Conservation (phyloP, 1,140 invertebrate genomes). For the Sitodiplosis mosellana region DNA sequence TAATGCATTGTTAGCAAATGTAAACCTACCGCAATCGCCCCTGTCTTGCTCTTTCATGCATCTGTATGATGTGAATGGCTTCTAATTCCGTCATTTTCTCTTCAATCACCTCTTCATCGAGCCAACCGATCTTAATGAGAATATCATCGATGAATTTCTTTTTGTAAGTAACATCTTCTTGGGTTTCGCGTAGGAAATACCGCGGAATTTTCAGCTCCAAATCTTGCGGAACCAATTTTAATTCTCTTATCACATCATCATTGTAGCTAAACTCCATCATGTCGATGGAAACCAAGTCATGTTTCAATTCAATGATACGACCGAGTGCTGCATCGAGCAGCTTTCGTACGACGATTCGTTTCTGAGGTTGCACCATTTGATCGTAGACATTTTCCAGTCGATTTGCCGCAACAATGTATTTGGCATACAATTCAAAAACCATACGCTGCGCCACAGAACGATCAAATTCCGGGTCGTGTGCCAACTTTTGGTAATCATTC, state of each 20-base stretch:
- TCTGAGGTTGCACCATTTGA: conserved; percentile 84
- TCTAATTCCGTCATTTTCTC: conserved; percentile 56
- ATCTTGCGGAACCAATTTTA: conserved; percentile 41
- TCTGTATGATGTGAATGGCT: conserved; percentile 70
- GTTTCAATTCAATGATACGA: conserved; percentile 55
- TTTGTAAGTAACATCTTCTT: conserved; percentile 36
- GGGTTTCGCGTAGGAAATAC: conserved; percentile 47
- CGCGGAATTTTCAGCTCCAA: conserved; percentile 43
- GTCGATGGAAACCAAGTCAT: conserved; percentile 72
- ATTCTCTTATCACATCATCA: conserved; percentile 50
- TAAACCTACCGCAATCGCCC: conserved; percentile 40
- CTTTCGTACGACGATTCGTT: conserved; percentile 57
- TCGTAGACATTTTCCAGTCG: conserved; percentile 69
- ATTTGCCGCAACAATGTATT: conserved; percentile 61
- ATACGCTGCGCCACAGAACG: conserved; percentile 33
- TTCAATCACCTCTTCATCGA: conserved; percentile 33
- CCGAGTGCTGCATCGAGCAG: conserved; percentile 65
- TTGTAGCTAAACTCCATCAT: conserved; percentile 72
- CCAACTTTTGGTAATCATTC: conserved; percentile 39
- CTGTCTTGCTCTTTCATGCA: conserved; percentile 78
- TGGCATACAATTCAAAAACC: conserved; percentile 46
- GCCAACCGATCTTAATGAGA: conserved; percentile 43
- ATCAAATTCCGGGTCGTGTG: conserved; percentile 38
- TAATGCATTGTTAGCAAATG: too few species aligned
- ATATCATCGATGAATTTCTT: conserved; percentile 42